A percentile compares a stretch with the other conserved stretches of the same genome.
Evolutionary conservation across 2,797 vertebrate genomes (phyloP).

Genomic region (Lacerta agilis): DNA sequence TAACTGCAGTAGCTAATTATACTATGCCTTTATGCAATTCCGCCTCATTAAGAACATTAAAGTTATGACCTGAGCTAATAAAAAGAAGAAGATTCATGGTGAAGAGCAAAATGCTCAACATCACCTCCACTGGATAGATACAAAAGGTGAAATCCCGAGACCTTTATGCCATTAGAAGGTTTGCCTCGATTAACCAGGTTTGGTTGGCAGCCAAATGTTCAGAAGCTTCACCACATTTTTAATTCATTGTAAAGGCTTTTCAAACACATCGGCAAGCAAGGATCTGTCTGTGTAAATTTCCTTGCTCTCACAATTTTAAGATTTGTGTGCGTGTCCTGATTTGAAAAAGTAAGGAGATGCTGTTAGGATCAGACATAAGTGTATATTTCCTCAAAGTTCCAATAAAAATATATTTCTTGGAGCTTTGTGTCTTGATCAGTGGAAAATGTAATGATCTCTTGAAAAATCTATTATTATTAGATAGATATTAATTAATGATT

Average conservation of each 20-base stretch:
- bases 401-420: neutral
- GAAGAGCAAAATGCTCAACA: neutral
- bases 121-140: neutral
- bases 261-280: neutral
- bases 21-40: conserved; percentile 19
- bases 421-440: neutral
- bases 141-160: conserved; percentile 18
- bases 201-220: neutral
- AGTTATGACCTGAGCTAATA: conserved; percentile 12
- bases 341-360: neutral
- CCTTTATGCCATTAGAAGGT: neutral
- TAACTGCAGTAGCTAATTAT: conserved; percentile 14
- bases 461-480: too few species aligned
- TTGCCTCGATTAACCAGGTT: neutral
- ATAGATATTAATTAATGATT: neutral
- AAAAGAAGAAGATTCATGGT: neutral
- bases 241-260: neutral
- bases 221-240: neutral
- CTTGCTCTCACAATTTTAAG: neutral
- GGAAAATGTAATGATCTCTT: neutral
- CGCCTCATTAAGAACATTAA: neutral
- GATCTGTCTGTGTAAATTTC: neutral
- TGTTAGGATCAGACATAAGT: neutral
- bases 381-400: neutral
- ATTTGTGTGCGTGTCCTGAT: neutral